Conservation (phyloP, 2,888 invertebrate species). For the Gerosis bhagava region DNA sequence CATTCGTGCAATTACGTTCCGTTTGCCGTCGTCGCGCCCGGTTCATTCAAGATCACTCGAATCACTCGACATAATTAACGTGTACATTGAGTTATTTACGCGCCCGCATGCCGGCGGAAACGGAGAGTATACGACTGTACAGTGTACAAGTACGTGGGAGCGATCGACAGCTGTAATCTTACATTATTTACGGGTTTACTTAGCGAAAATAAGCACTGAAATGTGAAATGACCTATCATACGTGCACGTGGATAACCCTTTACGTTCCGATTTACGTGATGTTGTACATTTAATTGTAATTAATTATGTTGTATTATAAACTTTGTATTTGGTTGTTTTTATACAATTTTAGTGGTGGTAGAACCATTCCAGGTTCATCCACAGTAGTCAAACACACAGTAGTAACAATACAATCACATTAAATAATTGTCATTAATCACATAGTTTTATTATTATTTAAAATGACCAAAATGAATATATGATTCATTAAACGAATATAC, state of each 20-base stretch:
- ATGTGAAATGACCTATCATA: conserved; percentile 21
- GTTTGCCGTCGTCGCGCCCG: conserved; percentile 48
- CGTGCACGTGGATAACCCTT: conserved; percentile 7
- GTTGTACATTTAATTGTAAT: too few relatives aligned
- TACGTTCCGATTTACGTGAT: conserved; percentile 4
- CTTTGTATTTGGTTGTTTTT: too few relatives aligned
- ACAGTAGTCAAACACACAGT: too few relatives aligned
- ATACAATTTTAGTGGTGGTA: too few relatives aligned
- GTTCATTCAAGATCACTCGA: conserved; percentile 62
- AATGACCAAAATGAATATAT: conserved; percentile 2
- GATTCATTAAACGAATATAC: conserved; percentile 17
- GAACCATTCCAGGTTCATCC: too few relatives aligned
- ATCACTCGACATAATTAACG: conserved; percentile 68
- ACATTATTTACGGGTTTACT: conserved; percentile 46
- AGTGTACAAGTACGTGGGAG: conserved; percentile 38
- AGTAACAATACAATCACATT: too few relatives aligned
- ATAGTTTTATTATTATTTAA: background rate
- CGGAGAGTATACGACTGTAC: conserved; percentile 28
- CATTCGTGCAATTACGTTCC: conserved; percentile 55
- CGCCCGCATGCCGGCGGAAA: conserved; percentile 70
- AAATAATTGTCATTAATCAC: too few relatives aligned
- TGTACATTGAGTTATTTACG: conserved; percentile 74
- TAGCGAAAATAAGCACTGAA: conserved; percentile 28
- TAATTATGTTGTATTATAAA: too few relatives aligned
- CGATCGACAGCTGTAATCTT: conserved; percentile 56